Evolutionary conservation across 2,888 invertebrate genomes (phyloP), one percentile per base, ranked within the genome.

Genomic region (Luffia ferchaultella): DNA sequence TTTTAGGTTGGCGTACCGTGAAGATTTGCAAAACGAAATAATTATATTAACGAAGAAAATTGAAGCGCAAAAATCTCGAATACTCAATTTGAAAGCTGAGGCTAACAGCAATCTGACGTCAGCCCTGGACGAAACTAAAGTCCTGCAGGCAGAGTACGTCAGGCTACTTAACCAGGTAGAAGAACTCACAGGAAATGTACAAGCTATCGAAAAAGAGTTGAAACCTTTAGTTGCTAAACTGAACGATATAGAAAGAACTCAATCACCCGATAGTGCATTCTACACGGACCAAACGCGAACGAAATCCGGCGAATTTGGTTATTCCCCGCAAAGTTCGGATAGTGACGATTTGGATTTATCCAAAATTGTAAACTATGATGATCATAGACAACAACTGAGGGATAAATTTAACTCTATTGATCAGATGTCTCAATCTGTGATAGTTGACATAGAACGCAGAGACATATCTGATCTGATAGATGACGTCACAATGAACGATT

Each of bases 11-110:
- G 92, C 96, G 1, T 93, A 93, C 58, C 86, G 93, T 55, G 96
- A 94, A 76, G 96, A 95, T 67, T 70, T 95, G 2, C 92, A 93
- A 65, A 88, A 91, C 62, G 93, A 91, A 61, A 87, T 90, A 50
- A 80, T 88, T n/a, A 85, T 88, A 18, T 76, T 91, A 18, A 75
- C 85, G 0, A 85, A 87, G 58, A 88, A 88, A 65, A 89, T 92
- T 3, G 90, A 92, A 53, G 78, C 87, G 9, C 85, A 91, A 62
- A 88, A 88, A 65, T 75, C 79, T 5, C 85, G 89, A 60, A 84
- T 91, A 56, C 79, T 86, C 49, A 88, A 89, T 30, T 73, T 92
- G 3, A 89, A 91, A 62, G 86, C 86, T 2, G 91, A 91, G 68
- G 87, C 88, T 5, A 83, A 84, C 49, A 87, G 87, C 60, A 88